phyloP scores from a whole-genome alignment of 2,797 vertebrate genomes.

The Platyrinchus mystaceus region DNA sequence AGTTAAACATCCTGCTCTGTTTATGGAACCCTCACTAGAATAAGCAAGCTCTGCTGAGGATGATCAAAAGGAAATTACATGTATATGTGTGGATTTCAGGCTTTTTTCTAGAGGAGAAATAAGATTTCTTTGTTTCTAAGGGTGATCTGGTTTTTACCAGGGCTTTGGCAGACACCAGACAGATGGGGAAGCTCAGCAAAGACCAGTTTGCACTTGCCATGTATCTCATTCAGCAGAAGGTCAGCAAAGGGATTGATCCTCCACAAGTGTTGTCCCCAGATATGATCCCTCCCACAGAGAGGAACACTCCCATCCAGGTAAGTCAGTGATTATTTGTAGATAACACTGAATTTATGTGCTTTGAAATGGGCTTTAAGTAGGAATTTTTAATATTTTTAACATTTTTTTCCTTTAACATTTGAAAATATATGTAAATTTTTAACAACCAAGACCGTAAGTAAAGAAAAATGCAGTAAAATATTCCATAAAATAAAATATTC shows the following conservation, averaged over 20 bases:
- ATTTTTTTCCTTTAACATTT: not conserved
- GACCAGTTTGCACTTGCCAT: constrained; percentile 96
- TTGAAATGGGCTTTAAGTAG: not conserved
- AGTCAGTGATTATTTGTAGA: not conserved
- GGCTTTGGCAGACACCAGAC: constrained; percentile 94
- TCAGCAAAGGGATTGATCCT: constrained; percentile 93
- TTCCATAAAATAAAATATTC: not conserved
- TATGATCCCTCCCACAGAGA: constrained; percentile 95
- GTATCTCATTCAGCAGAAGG: constrained; percentile 97
- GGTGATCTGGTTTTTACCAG: constrained; percentile 66
- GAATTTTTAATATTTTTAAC: not conserved
- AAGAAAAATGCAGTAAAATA: not conserved
- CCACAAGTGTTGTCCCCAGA: constrained; percentile 89
- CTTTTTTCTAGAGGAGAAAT: not conserved
- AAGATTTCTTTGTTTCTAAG: not conserved
- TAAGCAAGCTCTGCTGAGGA: not conserved
- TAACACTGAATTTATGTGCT: not conserved
- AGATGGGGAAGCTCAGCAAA: constrained; percentile 92
- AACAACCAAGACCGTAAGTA: not conserved
- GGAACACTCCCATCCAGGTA: constrained; percentile 87
- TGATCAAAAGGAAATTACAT: not conserved
- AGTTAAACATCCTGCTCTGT: not conserved
- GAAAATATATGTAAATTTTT: not conserved
- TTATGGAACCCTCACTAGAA: not conserved
- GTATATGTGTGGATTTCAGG: not conserved